Base-by-base conservation (phyloP, 2,113 vertebrate species). In the Semnornis frantzii region DNA sequence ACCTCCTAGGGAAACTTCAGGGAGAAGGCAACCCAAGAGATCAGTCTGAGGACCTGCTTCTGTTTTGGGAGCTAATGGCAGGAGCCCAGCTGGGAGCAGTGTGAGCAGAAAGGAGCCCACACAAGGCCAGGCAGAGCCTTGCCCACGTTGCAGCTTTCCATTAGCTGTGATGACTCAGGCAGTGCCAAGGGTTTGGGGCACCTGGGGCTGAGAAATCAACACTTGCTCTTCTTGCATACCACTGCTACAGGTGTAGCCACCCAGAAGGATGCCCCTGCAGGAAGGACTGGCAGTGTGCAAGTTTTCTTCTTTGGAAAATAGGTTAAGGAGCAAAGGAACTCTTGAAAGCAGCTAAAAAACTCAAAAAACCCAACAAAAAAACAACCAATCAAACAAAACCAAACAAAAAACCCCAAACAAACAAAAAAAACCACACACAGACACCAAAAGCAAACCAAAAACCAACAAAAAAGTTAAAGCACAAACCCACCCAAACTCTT, bases 111-210 rank as follows among this genome's bases (percentile, higher is more conserved):
- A 46, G n/a, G 91, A 92, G n/a, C 21, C 74, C 28, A 73, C 87
- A 96, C 68, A 90, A 82, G 59, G 52, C 93, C 90, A 82, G 25
- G 69, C 91, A 89, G 68, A 80, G 8, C 48, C 60, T 39, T 96
- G 92, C 84, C 74, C 92, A 12, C 37, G 73, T 92, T 93, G 87
- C 92, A 96, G 64, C 8, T 59, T 19, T 82, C 74, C 78, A 73
- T 93, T 87, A 93, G 42, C 92, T 87, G 85, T 91, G 92, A 57
- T 87, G 92, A 85, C 77, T 89, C 68, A 87, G 87, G 42, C 33
- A 74, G 23, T 85, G 89, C 89, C 92, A 93, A 92, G 27, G 68
- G 28, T 76, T 93, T 87, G 46, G 46, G 42, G 19, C 76, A 58
- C 63, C n/a, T 57, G 55, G 25, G 23, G 72, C n/a, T 46, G 31